Base-by-base conservation (phyloP, 2,888 invertebrate species). In the Meta bourneti region DNA sequence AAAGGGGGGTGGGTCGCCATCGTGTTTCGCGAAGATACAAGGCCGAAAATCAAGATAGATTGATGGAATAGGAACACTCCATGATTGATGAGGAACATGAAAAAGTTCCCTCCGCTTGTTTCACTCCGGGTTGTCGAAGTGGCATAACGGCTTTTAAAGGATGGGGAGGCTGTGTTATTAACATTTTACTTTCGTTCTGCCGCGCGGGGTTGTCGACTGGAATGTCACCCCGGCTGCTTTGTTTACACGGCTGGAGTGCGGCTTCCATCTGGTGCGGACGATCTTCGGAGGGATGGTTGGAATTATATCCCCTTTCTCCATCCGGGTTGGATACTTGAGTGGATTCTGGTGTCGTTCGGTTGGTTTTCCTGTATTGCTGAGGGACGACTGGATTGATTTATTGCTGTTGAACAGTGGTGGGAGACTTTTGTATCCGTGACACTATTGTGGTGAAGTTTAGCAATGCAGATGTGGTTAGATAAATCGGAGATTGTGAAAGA, bases 31-130 rank as follows among this genome's bases (percentile, higher is more conserved):
- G 77, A 69, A 78, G 85, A 86, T 86, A 86, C 86, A 69, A 52
- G 78, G 11, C 70, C 71, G 13, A 77, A 78, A 86, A 86, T 86
- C 86, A 86, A 86, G 86, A 86, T 86, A 70, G 86, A 86, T 86
- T 86, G 86, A 78, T 70, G 70, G 78, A 78, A 86, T 70, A 49
- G 69, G 70, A 70, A 34, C 78, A 69, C 70, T 70, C 78, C 77
- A 86, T 86, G 86, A 86, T 86, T 77, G 78, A 86, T 86, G 86
- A 86, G 86, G 6, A 69, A 52, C 70, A 70, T 70, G 78, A 78
- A 86, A 72, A 84, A 84, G 84, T 84, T 83, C 72, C 75, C 6
- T 61, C 51, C 11, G 9, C 82, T 71, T 19, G n/a, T 72, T 20
- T 8, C 61, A 48, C 34, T 69, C 16, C 84, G 48, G 54, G 61